Evolutionary conservation across 2,888 invertebrate species (phyloP).

Genomic region (Acrobasis repandana): DNA sequence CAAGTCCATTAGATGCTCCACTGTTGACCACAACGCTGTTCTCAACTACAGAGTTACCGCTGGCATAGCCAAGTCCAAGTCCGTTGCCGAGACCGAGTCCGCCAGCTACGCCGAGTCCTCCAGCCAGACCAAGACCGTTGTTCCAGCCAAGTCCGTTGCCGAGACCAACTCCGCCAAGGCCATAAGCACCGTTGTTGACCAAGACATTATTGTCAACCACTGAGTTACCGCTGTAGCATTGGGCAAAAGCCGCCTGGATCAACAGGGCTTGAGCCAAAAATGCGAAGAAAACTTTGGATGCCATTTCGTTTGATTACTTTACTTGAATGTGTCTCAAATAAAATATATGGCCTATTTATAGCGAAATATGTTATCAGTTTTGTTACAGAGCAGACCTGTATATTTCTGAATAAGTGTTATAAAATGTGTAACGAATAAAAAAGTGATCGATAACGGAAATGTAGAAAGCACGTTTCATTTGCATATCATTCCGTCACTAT

Average conservation of each 20-base stretch:
- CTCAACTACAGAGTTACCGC: conserved; percentile 2
- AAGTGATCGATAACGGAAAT: too few relatives aligned
- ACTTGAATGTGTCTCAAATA: neutral
- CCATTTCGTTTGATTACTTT: conserved; percentile 15
- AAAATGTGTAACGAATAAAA: too few relatives aligned
- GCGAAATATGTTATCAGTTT: neutral
- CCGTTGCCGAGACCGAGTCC: neutral
- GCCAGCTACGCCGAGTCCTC: neutral
- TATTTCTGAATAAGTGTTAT: too few relatives aligned
- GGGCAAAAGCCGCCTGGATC: conserved; percentile 7
- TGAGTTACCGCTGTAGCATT: neutral
- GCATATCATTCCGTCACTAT: too few relatives aligned
- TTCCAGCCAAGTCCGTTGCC: neutral
- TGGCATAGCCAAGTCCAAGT: neutral
- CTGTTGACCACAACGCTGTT: conserved; percentile 17
- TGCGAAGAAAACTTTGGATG: conserved; percentile 16
- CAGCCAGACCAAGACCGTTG: conserved; percentile 2
- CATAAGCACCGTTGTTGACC: neutral
- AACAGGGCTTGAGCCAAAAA: conserved; percentile 12
- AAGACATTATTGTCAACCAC: neutral
- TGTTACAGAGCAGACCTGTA: neutral
- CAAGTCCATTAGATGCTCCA: neutral
- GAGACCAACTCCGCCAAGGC: neutral
- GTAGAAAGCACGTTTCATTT: too few relatives aligned
- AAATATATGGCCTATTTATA: neutral